A percentile compares a stretch with the other conserved stretches of the same genome.
phyloP scores from a whole-genome alignment of 2,113 vertebrate genomes.

The Corvus cornix region DNA sequence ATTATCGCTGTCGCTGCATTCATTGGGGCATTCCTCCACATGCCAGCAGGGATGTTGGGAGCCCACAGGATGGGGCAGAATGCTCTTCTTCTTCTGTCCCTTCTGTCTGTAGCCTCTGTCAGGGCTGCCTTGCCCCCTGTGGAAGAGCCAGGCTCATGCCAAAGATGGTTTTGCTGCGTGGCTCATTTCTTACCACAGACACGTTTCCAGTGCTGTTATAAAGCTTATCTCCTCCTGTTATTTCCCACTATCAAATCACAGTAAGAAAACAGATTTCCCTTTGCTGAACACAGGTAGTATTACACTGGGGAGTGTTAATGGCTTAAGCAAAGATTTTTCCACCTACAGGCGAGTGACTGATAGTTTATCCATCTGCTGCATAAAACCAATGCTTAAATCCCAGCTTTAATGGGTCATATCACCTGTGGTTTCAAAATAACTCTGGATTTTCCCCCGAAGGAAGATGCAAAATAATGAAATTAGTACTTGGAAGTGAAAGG shows the following conservation, averaged over 20 bases:
- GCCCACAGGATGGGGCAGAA: neutral
- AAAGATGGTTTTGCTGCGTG: neutral
- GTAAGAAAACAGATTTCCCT: slow-evolving; percentile 73
- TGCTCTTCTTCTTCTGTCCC: neutral
- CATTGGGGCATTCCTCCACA: fast-evolving
- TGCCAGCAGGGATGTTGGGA: neutral
- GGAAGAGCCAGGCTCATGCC: neutral
- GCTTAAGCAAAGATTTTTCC: slow-evolving; percentile 80
- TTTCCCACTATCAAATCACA: slow-evolving; percentile 74
- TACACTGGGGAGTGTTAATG: slow-evolving; percentile 72
- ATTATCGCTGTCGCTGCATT: fast-evolving
- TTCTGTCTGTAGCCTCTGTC: neutral
- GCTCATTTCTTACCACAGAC: slow-evolving; percentile 46
- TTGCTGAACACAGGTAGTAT: slow-evolving; percentile 71
- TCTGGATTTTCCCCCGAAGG: neutral
- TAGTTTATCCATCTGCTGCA: slow-evolving; percentile 77
- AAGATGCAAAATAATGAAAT: slow-evolving; percentile 40
- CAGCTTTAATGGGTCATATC: slow-evolving; percentile 55
- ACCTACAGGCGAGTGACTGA: slow-evolving; percentile 73
- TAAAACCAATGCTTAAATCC: slow-evolving; percentile 62
- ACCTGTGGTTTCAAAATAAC: slow-evolving; percentile 68
- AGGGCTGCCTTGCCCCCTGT: neutral
- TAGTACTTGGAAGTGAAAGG: neutral
- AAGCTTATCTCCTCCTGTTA: slow-evolving; percentile 71
- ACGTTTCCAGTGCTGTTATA: slow-evolving; percentile 65